A percentile compares a stretch with the other conserved stretches of the same genome.
Evolutionary conservation across 2,888 invertebrate genomes (phyloP).

Genomic region (Petrolisthes manimaculis): DNA sequence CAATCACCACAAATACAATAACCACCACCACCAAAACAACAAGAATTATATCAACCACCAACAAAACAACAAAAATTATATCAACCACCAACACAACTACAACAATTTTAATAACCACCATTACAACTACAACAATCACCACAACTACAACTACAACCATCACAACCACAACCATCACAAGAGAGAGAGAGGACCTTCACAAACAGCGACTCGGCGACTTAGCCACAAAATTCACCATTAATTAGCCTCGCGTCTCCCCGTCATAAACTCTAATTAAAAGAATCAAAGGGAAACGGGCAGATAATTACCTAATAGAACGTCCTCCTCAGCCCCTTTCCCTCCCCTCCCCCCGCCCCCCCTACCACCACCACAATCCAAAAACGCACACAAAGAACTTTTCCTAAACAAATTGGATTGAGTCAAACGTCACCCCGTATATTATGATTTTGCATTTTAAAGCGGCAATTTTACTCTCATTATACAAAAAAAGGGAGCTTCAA

Average conservation of each 20-base stretch:
- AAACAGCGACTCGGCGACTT: background rate
- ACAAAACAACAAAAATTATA: too few species aligned
- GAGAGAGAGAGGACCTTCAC: background rate
- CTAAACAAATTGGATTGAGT: slow-evolving; percentile 56
- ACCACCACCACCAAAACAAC: too few species aligned
- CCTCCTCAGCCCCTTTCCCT: slow-evolving; percentile 26
- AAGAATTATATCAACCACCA: too few species aligned
- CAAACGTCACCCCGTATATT: slow-evolving; percentile 43
- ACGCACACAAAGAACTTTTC: slow-evolving; percentile 58
- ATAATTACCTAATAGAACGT: slow-evolving; percentile 58
- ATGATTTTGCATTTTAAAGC: slow-evolving; percentile 53
- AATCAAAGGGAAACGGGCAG: slow-evolving; percentile 50
- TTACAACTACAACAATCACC: too few species aligned
- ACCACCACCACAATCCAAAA: too few species aligned
- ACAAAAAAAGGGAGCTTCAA: slow-evolving; percentile 56
- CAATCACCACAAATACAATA: background rate
- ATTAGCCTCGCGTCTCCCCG: slow-evolving; percentile 38
- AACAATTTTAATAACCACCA: background rate
- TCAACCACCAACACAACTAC: background rate
- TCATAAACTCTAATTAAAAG: slow-evolving; percentile 55
- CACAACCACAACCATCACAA: background rate
- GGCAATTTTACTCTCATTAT: slow-evolving; percentile 53
- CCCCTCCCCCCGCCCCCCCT: too few species aligned
- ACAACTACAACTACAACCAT: too few species aligned
- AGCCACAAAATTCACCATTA: slow-evolving; percentile 20